Base-by-base conservation (phyloP, 2,113 vertebrate genomes). In the Zapus hudsonius region DNA sequence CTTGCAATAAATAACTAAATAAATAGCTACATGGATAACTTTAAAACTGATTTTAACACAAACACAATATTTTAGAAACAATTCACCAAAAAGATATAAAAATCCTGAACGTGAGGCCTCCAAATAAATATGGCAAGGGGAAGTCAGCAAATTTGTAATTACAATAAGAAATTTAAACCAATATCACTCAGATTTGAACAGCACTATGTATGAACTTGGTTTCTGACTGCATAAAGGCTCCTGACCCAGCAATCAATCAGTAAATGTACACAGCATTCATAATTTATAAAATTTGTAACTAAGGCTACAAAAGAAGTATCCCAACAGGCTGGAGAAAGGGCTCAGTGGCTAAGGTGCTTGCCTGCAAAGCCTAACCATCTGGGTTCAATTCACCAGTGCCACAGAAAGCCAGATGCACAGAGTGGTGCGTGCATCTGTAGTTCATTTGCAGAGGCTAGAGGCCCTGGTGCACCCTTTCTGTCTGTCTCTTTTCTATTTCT, bases 61-160 rank as follows among this genome's bases (percentile, higher is more conserved):
- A 70, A 83, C 31, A 57, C 2, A 23, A 22, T 19, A 52, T 85
- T 92, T 91, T 74, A 74, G 47, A 11, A 67, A 31, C 44, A 79
- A 95, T 75, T 92, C 31, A 64, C 13, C 47, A 52, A 22, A 61
- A 33, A 83, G 25, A 57, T 52, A 63, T 44, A 64, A 83, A 95
- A 89, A 55, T 42, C 42, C 42, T 75, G 1, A 93, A 22, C 27
- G 33, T 82, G 38, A 75, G 72, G 7, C 1, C n/a, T 75, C 25
- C 80, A 89, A 72, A n/a, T 78, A 84, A 89, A 40, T 52, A 70
- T 70, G 27, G 44, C 33, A 91, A 87, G 59, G 9, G 72, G 27
- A 89, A 89, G 82, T 47, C 36, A 22, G 67, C 29, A 92, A 70
- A 80, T 69, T 79, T 44, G 5, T 81, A 89, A 59, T 73, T 61